Base-by-base conservation (phyloP, 2,888 invertebrate species). In the Neoaliturus tenellus region DNA sequence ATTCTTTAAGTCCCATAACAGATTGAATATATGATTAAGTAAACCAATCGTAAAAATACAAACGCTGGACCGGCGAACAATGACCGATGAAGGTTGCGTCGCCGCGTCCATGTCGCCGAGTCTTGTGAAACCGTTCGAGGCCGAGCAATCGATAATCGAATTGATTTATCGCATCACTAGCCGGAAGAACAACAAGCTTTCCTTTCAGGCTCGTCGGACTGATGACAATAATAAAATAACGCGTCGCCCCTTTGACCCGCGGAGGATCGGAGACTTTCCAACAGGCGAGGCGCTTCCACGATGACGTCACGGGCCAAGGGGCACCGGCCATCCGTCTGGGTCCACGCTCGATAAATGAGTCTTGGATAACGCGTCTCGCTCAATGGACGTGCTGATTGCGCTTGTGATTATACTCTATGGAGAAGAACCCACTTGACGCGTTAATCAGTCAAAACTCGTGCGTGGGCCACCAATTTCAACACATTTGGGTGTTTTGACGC, bases 171-270 rank as follows among this genome's bases (percentile, higher is more conserved):
- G 55, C 55, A 55, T 55, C 55, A 23, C 25, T 14, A 44, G 44
- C 55, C 55, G 55, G 55, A 55, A 55, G 55, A 55, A 55, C 55
- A 14, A 14, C 12, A 12, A 55, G 55, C 20, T 55, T 55, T 55
- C 55, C 20, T 55, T 5, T 23, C 55, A 12, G 1, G 23, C 44
- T 55, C 55, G 55, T 6, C 20, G 55, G 55, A 23, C 55, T 55
- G 25, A 55, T 23, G 55, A 55, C 55, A 55, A 55, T 55, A 55
- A 55, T 55, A 55, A 55, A 55, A 55, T 55, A 55, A 23, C 55
- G 39, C 51, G 23, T 55, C 20, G 23, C 55, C 55, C 23, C 55
- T 20, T 1, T 55, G 55, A 55, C 55, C 55, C 55, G 48, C 4
- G n/a, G n/a, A n/a, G 48, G 35, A 3, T 10, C 6, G 10, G n/a